These are phyloP conservation scores for Fulica atra DNA, from an alignment of 2,113 vertebrate species.

Conservation along the genomic window DNA sequence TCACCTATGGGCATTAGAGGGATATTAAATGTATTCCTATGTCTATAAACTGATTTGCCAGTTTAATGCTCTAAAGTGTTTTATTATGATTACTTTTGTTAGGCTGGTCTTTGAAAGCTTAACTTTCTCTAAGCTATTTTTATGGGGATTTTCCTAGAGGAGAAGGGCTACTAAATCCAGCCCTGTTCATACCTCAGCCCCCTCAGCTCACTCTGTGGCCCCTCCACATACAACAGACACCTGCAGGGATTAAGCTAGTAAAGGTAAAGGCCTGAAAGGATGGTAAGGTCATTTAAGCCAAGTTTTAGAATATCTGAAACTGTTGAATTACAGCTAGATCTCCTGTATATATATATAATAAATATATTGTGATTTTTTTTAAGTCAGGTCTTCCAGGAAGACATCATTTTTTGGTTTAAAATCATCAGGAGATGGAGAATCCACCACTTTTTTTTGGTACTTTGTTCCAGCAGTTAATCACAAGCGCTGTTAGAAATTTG, in stretches of 20 bases:
- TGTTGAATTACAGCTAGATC: not conserved
- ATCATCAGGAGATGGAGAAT: not conserved
- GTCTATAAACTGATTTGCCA: not conserved
- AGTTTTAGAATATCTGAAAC: not conserved
- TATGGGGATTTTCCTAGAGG: not conserved
- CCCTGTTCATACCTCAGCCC: not conserved
- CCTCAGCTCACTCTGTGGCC: not conserved
- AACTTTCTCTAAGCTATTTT: not conserved
- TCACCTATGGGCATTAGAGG: not conserved
- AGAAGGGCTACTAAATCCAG: not conserved
- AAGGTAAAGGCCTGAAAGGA: not conserved
- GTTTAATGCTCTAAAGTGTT: not conserved
- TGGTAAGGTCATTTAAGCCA: not conserved
- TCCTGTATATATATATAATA: not conserved
- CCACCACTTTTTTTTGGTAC: not conserved
- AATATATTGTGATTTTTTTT: not conserved
- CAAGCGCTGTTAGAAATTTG: conserved; percentile 13
- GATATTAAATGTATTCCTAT: not conserved
- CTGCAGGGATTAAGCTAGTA: not conserved
- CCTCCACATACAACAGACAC: not conserved
- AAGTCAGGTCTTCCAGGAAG: not conserved
- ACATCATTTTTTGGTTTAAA: not conserved
- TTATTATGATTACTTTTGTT: not conserved
- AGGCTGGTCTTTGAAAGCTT: not conserved
- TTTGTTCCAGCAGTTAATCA: conserved; percentile 26